These are phyloP conservation scores for Synergus gifuensis DNA, from an alignment of 2,888 invertebrate species.

Conservation along the genomic window DNA sequence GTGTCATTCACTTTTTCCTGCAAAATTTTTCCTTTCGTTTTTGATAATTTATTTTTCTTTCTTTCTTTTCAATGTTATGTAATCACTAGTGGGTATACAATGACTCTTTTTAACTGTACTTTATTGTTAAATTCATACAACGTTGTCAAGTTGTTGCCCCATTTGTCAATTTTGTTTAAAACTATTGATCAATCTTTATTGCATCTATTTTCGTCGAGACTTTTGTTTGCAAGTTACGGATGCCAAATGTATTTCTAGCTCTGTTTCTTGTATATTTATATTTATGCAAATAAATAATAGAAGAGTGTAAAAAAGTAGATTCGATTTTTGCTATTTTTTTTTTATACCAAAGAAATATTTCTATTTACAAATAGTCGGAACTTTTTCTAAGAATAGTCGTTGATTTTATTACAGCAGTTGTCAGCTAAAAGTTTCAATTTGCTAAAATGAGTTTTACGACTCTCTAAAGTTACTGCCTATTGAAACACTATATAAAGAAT, in stretches of 20 bases:
- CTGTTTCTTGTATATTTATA: conserved; percentile 20
- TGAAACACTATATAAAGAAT: neutral
- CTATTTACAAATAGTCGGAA: neutral
- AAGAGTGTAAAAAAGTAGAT: neutral
- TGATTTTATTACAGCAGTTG: neutral
- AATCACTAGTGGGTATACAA: neutral
- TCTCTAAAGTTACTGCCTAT: neutral
- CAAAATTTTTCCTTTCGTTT: neutral
- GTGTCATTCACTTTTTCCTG: neutral
- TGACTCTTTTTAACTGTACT: neutral
- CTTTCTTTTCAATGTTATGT: neutral
- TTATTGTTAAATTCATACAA: neutral
- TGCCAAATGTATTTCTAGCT: conserved; percentile 34
- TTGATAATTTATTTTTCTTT: neutral
- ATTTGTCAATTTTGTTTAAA: neutral
- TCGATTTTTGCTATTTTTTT: neutral
- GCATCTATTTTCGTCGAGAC: conserved; percentile 14
- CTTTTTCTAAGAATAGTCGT: neutral
- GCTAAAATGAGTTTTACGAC: neutral
- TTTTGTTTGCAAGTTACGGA: conserved; percentile 18
- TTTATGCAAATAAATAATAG: conserved; percentile 13
- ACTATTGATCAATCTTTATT: conserved; percentile 12
- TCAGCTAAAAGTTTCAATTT: neutral
- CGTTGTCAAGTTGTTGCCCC: too few species aligned
- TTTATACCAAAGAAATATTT: neutral